Evolutionary conservation across 2,113 vertebrate genomes (phyloP), one percentile per base, ranked within the genome.

Genomic region (Thymallus thymallus): DNA sequence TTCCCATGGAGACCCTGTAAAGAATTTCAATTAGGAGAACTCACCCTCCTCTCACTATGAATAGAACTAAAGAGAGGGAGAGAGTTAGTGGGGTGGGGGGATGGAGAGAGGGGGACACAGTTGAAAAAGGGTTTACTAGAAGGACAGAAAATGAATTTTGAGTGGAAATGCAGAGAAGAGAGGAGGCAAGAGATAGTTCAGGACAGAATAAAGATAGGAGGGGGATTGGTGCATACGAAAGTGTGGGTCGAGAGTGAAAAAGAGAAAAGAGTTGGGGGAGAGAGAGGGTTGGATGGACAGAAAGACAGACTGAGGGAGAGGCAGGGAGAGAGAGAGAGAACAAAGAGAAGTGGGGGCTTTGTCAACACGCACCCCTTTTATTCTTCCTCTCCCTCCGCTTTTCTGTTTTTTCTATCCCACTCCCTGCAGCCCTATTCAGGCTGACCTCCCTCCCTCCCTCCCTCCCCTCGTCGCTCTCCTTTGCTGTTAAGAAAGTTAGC

Each of bases 21-120:
- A 92, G 91, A 93, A 93, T 92, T 92, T 91, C 90, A 91, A 92
- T 92, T 88, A 91, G 88, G 87, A 86, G 75, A 80, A 80, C 71
- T 71, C 23, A 24, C 20, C 46, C 69, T 71, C 76, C 76, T 67
- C 63, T 81, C 80, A 29, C 55, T 60, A 80, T 86, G 82, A 88
- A 86, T 66, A 88, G 85, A 81, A 78, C 61, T 51, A 65, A 63
- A 77, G 75, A 78, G 20, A 62, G 81, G 77, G 62, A 70, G 66
- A 71, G 62, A 70, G 69, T 65, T 65, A 69, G 78, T 23, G 72
- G 66, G 68, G 74, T 46, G 56, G 62, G 24, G 69, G 60, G 35
- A 16, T 22, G 56, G 5, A 51, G 48, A 51, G 16, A 51, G 16
- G 48, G 48, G 48, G 48, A 66, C 35, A 41, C 35, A 10, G 35